Conservation (phyloP, 2,888 invertebrate species). For the Erannis defoliaria region DNA sequence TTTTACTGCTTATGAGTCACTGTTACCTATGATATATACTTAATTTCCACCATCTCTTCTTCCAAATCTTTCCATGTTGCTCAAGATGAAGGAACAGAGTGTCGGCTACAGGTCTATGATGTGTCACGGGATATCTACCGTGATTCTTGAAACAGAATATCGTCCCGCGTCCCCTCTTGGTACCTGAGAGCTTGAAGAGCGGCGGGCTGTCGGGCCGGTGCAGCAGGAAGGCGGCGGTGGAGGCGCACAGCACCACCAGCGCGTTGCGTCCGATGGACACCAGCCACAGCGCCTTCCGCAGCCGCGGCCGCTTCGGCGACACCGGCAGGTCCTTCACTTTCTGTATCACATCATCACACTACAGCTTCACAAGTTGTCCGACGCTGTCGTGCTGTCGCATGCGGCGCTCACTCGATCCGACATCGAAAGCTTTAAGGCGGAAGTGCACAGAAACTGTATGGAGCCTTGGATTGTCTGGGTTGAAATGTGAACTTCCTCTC, state of each 20-base stretch:
- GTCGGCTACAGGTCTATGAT: background rate
- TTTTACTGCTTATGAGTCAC: no score
- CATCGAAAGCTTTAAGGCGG: no score
- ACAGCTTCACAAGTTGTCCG: no score
- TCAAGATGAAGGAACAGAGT: background rate
- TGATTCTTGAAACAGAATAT: background rate
- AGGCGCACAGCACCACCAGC: slow-evolving; percentile 89
- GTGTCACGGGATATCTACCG: no score
- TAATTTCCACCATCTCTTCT: no score
- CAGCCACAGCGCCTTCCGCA: slow-evolving; percentile 89
- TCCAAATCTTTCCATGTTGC: background rate
- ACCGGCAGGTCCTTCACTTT: slow-evolving; percentile 87
- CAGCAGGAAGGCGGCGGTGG: slow-evolving; percentile 86
- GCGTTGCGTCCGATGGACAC: slow-evolving; percentile 93
- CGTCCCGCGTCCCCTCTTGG: background rate
- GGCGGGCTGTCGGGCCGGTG: slow-evolving; percentile 75
- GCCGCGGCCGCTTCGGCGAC: slow-evolving; percentile 61
- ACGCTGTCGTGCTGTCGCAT: no score
- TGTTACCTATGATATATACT: no score
- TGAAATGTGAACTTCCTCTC: no score
- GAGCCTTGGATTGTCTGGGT: no score
- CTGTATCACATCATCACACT: slow-evolving; percentile 63
- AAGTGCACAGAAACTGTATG: no score
- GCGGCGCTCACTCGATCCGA: no score
- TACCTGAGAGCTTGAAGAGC: slow-evolving; percentile 89